Evolutionary conservation across 1,140 invertebrate genomes (phyloP), one percentile per base, ranked within the genome.

Genomic region (Drosophila busckii): DNA sequence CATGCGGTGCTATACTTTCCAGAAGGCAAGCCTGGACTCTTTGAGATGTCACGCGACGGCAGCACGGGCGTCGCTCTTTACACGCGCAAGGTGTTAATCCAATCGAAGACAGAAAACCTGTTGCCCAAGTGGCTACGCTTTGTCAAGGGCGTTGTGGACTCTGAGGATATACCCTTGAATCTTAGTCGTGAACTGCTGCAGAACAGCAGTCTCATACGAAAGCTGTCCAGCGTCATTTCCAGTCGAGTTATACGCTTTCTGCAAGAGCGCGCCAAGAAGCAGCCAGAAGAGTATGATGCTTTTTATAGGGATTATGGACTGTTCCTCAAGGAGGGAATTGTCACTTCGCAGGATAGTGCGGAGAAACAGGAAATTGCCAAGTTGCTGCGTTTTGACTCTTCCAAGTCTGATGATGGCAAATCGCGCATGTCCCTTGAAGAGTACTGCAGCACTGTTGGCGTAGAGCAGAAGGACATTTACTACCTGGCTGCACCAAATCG

Each of bases 111-210:
- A 0, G 96, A 97, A 53, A 94, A 96, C 82, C 92, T 99, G 58
- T 88, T 99, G 54, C 97, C 97, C 1, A 96, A 97, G 85, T 99
- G 96, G 96, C 88, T 98, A 32, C 88, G 97, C 70, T 99, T 98
- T 88, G 88, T 98, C 1, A 98, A 93, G 95, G 94, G 97, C 86
- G 97, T 99, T 15, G 96, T 99, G 4, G 97, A 99, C 89, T 98
- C 96, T 3, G 97, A 99, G 90, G 97, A 99, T 85, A 98, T 99
- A 90, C 98, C 97, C 5, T 89, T 99, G 10, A 99, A 99, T 91
- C 90, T 99, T 28, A 98, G 96, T 80, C 90, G 98, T 85, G 98
- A 99, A 88, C 89, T 99, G 26, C 89, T 99, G 8, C 98, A 99
- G 88, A 97, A 98, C 78, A 97, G 95, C 87, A 90, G 92, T 15